phyloP scores from a whole-genome alignment of 2,888 invertebrate genomes.

The Lithophane leautieri region DNA sequence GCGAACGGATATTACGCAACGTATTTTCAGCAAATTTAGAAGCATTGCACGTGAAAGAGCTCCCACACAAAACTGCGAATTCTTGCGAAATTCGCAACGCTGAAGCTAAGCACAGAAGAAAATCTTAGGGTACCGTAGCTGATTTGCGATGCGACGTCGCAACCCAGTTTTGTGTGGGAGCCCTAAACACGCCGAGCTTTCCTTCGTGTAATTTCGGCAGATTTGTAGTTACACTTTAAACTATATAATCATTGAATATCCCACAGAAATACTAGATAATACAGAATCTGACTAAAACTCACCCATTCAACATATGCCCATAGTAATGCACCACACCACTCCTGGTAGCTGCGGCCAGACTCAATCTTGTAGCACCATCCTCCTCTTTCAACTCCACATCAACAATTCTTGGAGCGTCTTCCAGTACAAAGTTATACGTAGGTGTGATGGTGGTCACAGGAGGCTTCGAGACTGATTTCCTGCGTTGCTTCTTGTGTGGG shows the following conservation, averaged over 20 bases:
- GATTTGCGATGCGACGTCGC: no score
- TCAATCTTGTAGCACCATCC: constrained; percentile 88
- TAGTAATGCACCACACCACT: constrained; percentile 95
- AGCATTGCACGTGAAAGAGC: background rate
- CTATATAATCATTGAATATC: background rate
- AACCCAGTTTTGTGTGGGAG: no score
- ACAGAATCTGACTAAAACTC: constrained; percentile 67
- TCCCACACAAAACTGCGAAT: no score
- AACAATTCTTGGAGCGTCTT: constrained; percentile 91
- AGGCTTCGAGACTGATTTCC: constrained; percentile 73
- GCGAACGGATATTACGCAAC: no score
- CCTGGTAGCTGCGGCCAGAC: constrained; percentile 91
- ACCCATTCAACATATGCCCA: constrained; percentile 94
- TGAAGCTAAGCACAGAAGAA: no score
- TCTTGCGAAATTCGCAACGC: no score
- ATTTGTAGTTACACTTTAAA: background rate
- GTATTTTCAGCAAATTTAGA: background rate
- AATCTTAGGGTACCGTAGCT: no score
- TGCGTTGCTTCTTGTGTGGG: constrained; percentile 81
- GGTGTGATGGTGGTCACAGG: constrained; percentile 68
- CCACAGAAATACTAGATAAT: background rate
- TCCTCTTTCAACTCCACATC: constrained; percentile 87
- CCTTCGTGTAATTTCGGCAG: background rate
- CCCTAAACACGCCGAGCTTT: no score
- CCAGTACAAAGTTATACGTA: constrained; percentile 92